A percentile compares a stretch with the other conserved stretches of the same genome.
phyloP scores from a whole-genome alignment of 30 jellyfish, hydroid and myxozoan genomes.

The Phacellophora camtschatica region DNA sequence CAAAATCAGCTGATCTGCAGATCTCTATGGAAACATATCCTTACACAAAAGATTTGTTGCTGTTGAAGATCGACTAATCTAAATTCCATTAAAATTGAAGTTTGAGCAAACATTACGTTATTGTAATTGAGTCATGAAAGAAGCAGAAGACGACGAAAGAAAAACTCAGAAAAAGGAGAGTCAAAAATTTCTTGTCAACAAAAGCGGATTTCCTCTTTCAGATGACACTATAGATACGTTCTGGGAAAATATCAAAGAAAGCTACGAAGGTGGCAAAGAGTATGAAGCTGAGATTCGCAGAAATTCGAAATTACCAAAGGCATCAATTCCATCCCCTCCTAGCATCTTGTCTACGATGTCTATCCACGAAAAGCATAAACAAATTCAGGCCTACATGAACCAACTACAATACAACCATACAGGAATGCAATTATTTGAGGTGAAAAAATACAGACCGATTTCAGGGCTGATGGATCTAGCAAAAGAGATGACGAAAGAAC shows the following conservation, averaged over 20 bases:
- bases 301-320: neutral
- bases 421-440: conserved; percentile 86
- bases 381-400: conserved; percentile 66
- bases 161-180: too few relatives aligned
- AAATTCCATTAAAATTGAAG: too few relatives aligned
- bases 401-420: conserved; percentile 85
- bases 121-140: too few relatives aligned
- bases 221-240: conserved; percentile 34
- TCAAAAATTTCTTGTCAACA: conserved; percentile 50
- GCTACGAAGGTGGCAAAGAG: conserved; percentile 27
- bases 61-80: too few relatives aligned
- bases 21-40: too few relatives aligned
- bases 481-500: conserved; percentile 73
- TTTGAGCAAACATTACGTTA: too few relatives aligned
- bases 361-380: conserved; percentile 30
- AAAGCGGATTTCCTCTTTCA: conserved; percentile 67
- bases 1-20: too few relatives aligned
- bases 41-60: too few relatives aligned
- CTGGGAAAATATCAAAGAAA: conserved; percentile 48
- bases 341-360: conserved; percentile 10
- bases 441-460: conserved; percentile 74
- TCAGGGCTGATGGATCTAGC: conserved; percentile 86
- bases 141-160: neutral
- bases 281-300: conserved; percentile 1
- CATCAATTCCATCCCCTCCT: conserved; percentile 30